A percentile compares a stretch with the other conserved stretches of the same genome.
phyloP scores from a whole-genome alignment of 2,113 vertebrate species.

The Cygnus atratus region DNA sequence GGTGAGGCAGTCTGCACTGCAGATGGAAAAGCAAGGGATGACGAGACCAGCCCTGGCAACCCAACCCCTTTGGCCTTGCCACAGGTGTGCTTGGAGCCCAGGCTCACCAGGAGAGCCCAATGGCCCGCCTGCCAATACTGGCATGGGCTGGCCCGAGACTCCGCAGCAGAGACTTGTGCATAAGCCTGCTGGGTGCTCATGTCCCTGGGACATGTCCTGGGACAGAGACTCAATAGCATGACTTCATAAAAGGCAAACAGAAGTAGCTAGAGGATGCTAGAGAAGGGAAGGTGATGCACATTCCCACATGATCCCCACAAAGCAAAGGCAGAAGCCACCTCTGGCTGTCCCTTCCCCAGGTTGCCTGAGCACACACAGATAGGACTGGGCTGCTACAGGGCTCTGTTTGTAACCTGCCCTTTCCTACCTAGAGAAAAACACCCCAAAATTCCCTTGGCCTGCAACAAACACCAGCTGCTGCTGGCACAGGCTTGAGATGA shows the following conservation, averaged over 20 bases:
- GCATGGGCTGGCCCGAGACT: background rate
- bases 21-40: background rate
- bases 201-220: background rate
- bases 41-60: background rate
- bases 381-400: background rate
- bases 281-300: background rate
- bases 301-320: background rate
- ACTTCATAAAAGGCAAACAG: background rate
- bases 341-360: background rate
- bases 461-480: background rate
- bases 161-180: background rate
- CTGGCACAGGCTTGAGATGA: background rate
- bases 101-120: background rate
- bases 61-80: background rate
- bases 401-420: background rate
- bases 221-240: rapidly evolving
- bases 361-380: rapidly evolving
- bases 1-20: background rate
- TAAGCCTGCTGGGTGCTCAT: background rate
- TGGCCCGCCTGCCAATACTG: rapidly evolving
- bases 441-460: background rate
- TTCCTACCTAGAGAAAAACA: background rate
- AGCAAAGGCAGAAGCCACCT: background rate
- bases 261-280: background rate
- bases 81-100: background rate